A percentile compares a stretch with the other conserved stretches of the same genome.
These are phyloP conservation scores for Penaeus vannamei DNA, from an alignment of 1,140 invertebrate species.

Conservation along the genomic window DNA sequence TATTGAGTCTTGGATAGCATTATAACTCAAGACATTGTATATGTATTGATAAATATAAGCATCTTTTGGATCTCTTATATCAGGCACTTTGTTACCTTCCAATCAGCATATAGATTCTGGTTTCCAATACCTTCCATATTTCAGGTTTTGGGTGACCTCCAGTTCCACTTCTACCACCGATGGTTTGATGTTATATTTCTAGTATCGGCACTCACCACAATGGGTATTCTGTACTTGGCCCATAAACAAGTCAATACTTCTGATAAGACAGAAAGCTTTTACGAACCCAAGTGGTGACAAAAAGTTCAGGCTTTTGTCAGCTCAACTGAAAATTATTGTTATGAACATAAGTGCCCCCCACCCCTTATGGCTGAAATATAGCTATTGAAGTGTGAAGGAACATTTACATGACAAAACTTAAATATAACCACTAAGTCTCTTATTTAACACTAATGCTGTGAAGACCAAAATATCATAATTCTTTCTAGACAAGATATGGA, in stretches of 20 bases:
- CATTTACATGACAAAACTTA: too few species aligned
- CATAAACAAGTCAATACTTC: constrained; percentile 80
- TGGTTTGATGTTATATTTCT: constrained; percentile 99
- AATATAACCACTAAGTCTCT: too few species aligned
- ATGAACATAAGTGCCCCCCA: background rate
- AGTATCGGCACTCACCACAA: constrained; percentile 95
- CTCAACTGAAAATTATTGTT: background rate
- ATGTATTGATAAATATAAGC: background rate
- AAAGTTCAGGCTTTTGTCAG: background rate
- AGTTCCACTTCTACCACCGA: constrained; percentile 99
- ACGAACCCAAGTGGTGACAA: constrained; percentile 57
- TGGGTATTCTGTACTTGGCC: constrained; percentile 94
- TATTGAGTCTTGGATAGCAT: too few species aligned
- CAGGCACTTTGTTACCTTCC: background rate
- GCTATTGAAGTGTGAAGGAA: background rate
- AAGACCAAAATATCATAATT: too few species aligned
- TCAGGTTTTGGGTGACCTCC: constrained; percentile 83
- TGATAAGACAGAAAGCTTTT: constrained; percentile 56
- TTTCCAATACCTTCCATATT: background rate
- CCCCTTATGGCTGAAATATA: background rate
- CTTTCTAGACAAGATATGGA: too few species aligned
- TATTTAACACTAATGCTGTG: too few species aligned
- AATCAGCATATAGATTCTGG: background rate
- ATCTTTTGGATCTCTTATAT: background rate
- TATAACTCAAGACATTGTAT: too few species aligned